Conservation (phyloP, 92 coral and sea anemone species). For the Siderastrea radians region DNA sequence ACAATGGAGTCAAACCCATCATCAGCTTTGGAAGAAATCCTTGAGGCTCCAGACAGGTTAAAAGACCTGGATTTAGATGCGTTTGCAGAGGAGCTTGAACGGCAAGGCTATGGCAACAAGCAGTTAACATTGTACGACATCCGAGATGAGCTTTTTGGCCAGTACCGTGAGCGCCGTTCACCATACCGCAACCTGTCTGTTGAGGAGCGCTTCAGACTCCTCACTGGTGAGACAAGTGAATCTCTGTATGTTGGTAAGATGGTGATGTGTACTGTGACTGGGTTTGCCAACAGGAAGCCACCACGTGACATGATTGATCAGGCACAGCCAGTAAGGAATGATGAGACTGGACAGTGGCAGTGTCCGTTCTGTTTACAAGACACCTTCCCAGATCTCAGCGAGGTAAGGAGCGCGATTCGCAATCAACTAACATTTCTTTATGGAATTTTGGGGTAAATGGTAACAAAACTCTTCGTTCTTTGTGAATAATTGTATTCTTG, state of each 20-base stretch:
- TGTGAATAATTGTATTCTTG: too few species aligned
- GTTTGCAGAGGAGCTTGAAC: conserved; percentile 96
- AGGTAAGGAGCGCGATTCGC: conserved; percentile 50
- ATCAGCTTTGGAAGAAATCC: conserved; percentile 96
- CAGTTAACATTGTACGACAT: conserved; percentile 94
- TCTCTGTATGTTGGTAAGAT: conserved; percentile 90
- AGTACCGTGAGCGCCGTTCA: conserved; percentile 89
- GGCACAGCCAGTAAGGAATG: conserved; percentile 92
- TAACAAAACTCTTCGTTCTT: too few species aligned
- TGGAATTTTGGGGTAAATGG: too few species aligned
- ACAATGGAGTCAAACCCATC: conserved; percentile 96
- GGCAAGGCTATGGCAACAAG: conserved; percentile 97
- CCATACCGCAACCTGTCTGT: conserved; percentile 90
- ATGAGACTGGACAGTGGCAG: conserved; percentile 90
- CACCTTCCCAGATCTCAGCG: conserved; percentile 86
- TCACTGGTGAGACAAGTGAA: conserved; percentile 91
- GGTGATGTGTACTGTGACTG: conserved; percentile 91
- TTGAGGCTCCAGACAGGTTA: conserved; percentile 92
- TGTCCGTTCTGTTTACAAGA: conserved; percentile 95
- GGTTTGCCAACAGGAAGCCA: conserved; percentile 97
- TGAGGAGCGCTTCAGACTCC: conserved; percentile 90
- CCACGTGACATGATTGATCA: conserved; percentile 90
- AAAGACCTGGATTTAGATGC: conserved; percentile 97
- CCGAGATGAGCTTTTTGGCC: conserved; percentile 96
- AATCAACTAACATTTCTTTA: too few species aligned